Base-by-base conservation (phyloP, 2,888 invertebrate genomes). In the Apantesis nais region DNA sequence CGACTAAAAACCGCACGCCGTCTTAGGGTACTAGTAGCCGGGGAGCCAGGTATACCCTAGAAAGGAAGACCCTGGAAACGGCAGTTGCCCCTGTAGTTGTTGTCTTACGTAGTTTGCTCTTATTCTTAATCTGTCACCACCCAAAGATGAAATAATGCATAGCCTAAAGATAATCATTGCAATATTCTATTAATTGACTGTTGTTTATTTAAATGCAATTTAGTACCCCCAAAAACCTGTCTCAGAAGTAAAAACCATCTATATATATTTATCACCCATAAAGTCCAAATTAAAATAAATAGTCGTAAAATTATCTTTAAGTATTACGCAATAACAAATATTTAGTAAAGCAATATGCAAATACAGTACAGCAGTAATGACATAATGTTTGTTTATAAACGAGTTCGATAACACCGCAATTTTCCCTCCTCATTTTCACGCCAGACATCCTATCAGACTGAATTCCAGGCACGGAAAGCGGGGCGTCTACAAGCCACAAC, bases 311-410 rank as follows among this genome's bases (percentile, higher is more conserved):
- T 65, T 52, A 55, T 34, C 48, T 7, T n/a, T 34, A n/a, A 34
- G 52, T 41, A 41, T 65, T 25, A n/a, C 16, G 31, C 34, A 48
- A 52, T 48, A 29, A 19, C 19, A 41, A 63, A 63, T 25, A 62
- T 44, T 62, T 52, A 52, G 67, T 41, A 68, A 63, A 63, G 63
- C 58, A 64, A 58, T 58, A 68, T 60, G 68, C 41, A 60, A 63
- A 68, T 68, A 22, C 58, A 68, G 22, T 68, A 29, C 19, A 34
- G 34, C 25, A 62, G 29, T 41, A 31, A 41, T 63, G 39, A 63
- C 63, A 63, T 22, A 68, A 63, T 68, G 9, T 62, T 62, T 68
- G 62, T 68, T 52, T 62, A 62, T 37, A 52, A 67, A 60, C 34
- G 31, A 29, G 61, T 34, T 31, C n/a, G 65, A 62, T 68, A 39